Percentiles rank a stretch among this genome's conserved stretches.
phyloP scores from a whole-genome alignment of 1,140 invertebrate genomes.

The Drosophila pseudoobscura region DNA sequence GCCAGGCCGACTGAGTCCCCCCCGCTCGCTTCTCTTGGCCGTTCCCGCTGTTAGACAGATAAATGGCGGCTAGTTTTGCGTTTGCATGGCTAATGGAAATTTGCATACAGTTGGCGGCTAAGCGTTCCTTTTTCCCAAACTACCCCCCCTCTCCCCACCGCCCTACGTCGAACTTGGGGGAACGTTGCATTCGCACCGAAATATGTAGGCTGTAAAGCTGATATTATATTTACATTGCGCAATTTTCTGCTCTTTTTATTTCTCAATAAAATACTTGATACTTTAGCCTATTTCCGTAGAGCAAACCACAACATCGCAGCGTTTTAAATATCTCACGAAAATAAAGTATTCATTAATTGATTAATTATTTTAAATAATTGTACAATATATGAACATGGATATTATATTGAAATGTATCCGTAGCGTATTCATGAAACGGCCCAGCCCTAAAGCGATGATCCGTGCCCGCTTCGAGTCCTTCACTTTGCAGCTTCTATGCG shows the following conservation, averaged over 20 bases:
- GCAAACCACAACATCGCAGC: too few species aligned
- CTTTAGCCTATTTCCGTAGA: too few species aligned
- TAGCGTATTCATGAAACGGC: slow-evolving; percentile 30
- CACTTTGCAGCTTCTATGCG: slow-evolving; percentile 32
- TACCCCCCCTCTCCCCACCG: not conserved
- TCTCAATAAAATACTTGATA: too few species aligned
- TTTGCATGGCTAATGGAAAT: slow-evolving; percentile 80
- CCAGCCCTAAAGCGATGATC: not conserved
- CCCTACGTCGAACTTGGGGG: slow-evolving; percentile 13
- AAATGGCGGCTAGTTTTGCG: slow-evolving; percentile 79
- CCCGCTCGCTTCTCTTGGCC: not conserved
- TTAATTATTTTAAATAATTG: too few species aligned
- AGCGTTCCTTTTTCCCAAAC: slow-evolving; percentile 40
- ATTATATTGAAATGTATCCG: not conserved
- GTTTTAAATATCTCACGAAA: too few species aligned
- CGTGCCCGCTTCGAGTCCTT: slow-evolving; percentile 17
- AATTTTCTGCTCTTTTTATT: too few species aligned
- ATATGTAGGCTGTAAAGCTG: slow-evolving; percentile 36
- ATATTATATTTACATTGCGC: too few species aligned
- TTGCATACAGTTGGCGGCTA: slow-evolving; percentile 75
- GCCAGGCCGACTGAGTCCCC: slow-evolving; percentile 32
- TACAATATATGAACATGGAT: not conserved
- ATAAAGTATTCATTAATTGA: too few species aligned
- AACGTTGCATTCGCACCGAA: slow-evolving; percentile 10
- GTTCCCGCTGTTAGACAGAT: slow-evolving; percentile 67